These are phyloP conservation scores for Brevimyrus niger DNA, from an alignment of 2,113 vertebrate species.

Conservation along the genomic window DNA sequence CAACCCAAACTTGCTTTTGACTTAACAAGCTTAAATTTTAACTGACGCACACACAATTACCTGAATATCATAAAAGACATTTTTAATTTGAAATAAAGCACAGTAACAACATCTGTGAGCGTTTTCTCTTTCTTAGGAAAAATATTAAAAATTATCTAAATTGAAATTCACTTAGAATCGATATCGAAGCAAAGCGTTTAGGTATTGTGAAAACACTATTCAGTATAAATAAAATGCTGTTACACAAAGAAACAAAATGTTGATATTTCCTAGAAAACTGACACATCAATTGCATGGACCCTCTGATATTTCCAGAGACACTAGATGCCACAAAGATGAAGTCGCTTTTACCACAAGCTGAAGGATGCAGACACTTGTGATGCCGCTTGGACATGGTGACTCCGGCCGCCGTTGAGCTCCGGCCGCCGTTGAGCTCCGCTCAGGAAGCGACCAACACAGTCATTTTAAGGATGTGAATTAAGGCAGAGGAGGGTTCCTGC, in stretches of 20 bases:
- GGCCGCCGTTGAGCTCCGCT: too few relatives aligned
- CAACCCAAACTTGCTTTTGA: background rate
- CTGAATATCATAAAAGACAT: background rate
- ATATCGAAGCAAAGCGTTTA: background rate
- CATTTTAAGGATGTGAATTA: slow-evolving; percentile 6
- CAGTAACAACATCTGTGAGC: background rate
- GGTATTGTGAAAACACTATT: background rate
- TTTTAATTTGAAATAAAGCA: background rate
- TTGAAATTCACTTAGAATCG: background rate
- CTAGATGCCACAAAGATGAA: background rate
- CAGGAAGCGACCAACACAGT: background rate
- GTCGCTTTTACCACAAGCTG: background rate
- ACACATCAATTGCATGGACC: background rate
- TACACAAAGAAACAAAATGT: background rate
- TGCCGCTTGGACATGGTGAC: background rate
- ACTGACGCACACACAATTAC: background rate
- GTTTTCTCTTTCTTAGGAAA: too few relatives aligned
- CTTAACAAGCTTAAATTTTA: background rate
- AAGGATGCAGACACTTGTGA: background rate
- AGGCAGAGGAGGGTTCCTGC: background rate
- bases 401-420: too few relatives aligned
- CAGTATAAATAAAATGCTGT: background rate
- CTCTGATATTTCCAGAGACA: background rate
- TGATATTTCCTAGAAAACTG: background rate
- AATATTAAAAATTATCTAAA: background rate